Evolutionary conservation across 2,797 vertebrate species (phyloP).

Genomic region (Enteromius afrohamiltoni): DNA sequence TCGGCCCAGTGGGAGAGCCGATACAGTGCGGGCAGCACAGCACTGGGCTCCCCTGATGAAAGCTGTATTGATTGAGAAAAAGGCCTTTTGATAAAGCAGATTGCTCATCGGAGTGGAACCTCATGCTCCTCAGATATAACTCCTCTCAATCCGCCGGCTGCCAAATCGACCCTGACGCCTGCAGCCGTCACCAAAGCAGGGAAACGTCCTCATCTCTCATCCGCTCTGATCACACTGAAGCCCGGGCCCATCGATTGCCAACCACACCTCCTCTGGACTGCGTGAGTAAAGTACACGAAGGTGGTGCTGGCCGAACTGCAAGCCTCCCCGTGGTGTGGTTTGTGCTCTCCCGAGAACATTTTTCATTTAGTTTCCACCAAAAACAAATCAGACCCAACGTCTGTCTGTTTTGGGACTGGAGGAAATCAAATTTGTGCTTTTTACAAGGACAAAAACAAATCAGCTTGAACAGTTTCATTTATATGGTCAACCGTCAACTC

Average conservation of each 20-base stretch:
- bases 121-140: constrained; percentile 78
- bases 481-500: constrained; percentile 45
- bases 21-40: constrained; percentile 45
- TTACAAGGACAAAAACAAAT: constrained; percentile 59
- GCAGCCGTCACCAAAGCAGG: constrained; percentile 40
- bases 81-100: constrained; percentile 80
- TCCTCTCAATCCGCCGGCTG: constrained; percentile 73
- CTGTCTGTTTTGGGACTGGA: constrained; percentile 53
- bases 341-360: constrained; percentile 49
- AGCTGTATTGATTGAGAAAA: constrained; percentile 80
- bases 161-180: constrained; percentile 70
- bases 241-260: constrained; percentile 72
- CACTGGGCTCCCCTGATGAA: constrained; percentile 66
- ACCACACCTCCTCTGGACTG: constrained; percentile 63
- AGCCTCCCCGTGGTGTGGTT: constrained; percentile 43
- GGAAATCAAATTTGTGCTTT: constrained; percentile 63
- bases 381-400: constrained; percentile 51
- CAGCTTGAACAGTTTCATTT: constrained; percentile 57
- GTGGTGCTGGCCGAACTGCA: constrained; percentile 64
- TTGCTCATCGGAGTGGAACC: constrained; percentile 80
- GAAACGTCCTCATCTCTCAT: constrained; percentile 54
- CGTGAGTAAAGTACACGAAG: constrained; percentile 58
- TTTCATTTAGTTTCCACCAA: constrained; percentile 57
- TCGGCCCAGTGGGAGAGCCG: constrained; percentile 43
- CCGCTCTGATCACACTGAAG: constrained; percentile 72